A percentile compares a stretch with the other conserved stretches of the same genome.
These are phyloP conservation scores for Bungarus multicinctus DNA, from an alignment of 2,113 vertebrate genomes.

Conservation along the genomic window DNA sequence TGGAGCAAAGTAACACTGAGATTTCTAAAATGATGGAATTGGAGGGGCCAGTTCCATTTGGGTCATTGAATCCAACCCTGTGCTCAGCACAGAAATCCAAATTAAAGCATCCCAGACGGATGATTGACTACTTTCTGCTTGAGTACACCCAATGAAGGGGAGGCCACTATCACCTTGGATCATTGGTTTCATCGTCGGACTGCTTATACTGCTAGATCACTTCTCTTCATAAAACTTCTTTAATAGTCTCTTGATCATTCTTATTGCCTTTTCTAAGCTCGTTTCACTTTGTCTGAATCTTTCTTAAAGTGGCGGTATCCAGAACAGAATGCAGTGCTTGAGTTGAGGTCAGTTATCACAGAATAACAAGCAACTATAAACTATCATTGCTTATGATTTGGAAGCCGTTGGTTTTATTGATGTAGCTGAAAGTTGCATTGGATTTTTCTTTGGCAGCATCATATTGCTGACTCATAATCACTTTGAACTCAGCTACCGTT, in stretches of 20 bases:
- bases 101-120: neutral
- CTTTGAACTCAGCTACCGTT: neutral
- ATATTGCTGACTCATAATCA: neutral
- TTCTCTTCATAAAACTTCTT: neutral
- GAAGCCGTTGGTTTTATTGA: neutral
- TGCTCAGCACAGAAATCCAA: neutral
- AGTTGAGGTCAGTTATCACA: neutral
- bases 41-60: neutral
- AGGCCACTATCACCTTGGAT: neutral
- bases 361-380: neutral
- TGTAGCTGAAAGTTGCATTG: neutral
- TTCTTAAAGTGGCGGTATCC: neutral
- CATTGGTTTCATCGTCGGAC: neutral
- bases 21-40: neutral
- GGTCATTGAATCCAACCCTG: neutral
- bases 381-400: neutral
- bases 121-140: neutral
- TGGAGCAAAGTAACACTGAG: neutral
- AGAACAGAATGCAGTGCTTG: neutral
- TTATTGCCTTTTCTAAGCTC: neutral
- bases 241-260: neutral
- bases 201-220: neutral
- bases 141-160: neutral
- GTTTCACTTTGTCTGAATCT: neutral
- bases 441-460: neutral